Conservation (phyloP, 2,113 vertebrate genomes). For the Myanophis thanlyinensis region DNA sequence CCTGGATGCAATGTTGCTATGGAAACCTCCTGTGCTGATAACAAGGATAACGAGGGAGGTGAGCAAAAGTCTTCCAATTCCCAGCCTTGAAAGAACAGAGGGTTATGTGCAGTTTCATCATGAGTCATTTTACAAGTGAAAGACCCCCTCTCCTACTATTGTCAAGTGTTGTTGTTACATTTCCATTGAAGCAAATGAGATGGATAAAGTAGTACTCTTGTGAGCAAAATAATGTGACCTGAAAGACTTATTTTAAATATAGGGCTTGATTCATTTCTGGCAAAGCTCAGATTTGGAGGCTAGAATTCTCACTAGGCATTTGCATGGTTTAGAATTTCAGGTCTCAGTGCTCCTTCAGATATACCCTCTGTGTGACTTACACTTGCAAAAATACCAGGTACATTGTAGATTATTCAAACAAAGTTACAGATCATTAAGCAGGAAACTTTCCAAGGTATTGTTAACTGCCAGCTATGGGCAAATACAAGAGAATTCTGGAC, state of each 20-base stretch:
- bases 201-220: background rate
- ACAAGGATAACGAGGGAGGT: conserved; percentile 99
- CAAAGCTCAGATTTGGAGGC: rapidly evolving
- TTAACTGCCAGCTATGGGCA: background rate
- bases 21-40: conserved; percentile 98
- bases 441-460: background rate
- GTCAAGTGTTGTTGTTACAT: background rate
- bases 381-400: background rate
- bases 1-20: conserved; percentile 97
- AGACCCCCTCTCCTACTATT: background rate
- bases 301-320: background rate
- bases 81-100: conserved; percentile 46
- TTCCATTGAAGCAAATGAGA: conserved; percentile 3
- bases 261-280: background rate
- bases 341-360: background rate
- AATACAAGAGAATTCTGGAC: background rate
- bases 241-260: rapidly evolving
- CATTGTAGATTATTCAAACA: background rate
- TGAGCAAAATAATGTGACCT: background rate
- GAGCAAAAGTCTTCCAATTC: conserved; percentile 69
- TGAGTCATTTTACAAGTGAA: conserved; percentile 39
- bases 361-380: rapidly evolving
- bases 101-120: conserved; percentile 3
- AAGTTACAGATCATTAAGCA: background rate
- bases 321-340: background rate